Percentiles rank a stretch among this genome's conserved stretches.
Evolutionary conservation across 1,140 invertebrate species (phyloP).

Genomic region (Aphelenchoides avenae): DNA sequence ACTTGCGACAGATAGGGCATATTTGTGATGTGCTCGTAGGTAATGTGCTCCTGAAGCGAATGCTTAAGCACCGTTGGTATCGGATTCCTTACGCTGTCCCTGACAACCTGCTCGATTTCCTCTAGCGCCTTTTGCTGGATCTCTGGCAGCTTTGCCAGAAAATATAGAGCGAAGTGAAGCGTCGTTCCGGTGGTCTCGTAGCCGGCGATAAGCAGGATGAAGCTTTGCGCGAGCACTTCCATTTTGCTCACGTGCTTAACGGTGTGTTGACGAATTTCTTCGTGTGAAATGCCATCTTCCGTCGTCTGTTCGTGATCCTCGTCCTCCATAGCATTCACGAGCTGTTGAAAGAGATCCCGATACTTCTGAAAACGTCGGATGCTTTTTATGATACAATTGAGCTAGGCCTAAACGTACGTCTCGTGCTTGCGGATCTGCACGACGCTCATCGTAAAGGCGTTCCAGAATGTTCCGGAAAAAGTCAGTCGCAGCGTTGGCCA

Average conservation of each 20-base stretch:
- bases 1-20: slow-evolving; percentile 20
- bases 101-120: slow-evolving; percentile 23
- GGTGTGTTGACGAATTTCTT: not conserved
- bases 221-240: slow-evolving; percentile 21
- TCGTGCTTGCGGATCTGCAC: too few species aligned
- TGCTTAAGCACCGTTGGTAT: not conserved
- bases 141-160: slow-evolving; percentile 51
- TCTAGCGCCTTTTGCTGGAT: slow-evolving; percentile 40
- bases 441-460: too few species aligned
- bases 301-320: slow-evolving; percentile 5
- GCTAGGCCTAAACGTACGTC: too few species aligned
- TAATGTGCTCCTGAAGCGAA: slow-evolving; percentile 23
- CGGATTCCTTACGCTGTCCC: slow-evolving; percentile 12
- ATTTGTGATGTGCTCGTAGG: slow-evolving; percentile 17
- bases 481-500: too few species aligned
- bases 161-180: slow-evolving; percentile 45
- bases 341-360: slow-evolving; percentile 25
- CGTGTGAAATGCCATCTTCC: not conserved
- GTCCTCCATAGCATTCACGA: slow-evolving; percentile 30
- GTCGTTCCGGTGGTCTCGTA: slow-evolving; percentile 58
- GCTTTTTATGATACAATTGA: too few species aligned
- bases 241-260: slow-evolving; percentile 18
- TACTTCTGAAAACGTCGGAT: slow-evolving; percentile 35
- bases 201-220: slow-evolving; percentile 20
- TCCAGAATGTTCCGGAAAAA: too few species aligned